phyloP scores from a whole-genome alignment of 1,140 invertebrate genomes.

The Neotoxoptera formosana region DNA sequence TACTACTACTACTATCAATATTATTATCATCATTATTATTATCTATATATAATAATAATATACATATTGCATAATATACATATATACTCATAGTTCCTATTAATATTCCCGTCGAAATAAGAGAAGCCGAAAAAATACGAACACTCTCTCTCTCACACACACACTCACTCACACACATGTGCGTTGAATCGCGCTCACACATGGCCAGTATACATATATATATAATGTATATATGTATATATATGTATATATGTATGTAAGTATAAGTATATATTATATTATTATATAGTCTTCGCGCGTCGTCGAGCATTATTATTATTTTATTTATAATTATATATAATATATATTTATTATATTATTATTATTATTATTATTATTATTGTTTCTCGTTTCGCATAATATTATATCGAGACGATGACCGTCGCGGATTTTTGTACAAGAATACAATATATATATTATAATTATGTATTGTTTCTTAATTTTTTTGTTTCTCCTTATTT shows the following conservation, averaged over 20 bases:
- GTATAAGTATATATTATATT: background rate
- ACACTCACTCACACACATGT: background rate
- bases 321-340: background rate
- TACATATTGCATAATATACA: background rate
- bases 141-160: background rate
- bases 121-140: background rate
- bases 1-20: background rate
- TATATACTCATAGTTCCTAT: conserved; percentile 49
- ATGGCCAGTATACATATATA: conserved; percentile 27
- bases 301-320: background rate
- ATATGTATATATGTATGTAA: background rate
- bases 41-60: background rate
- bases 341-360: background rate
- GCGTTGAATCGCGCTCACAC: background rate
- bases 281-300: background rate
- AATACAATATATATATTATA: background rate
- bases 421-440: background rate
- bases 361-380: background rate
- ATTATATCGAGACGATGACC: background rate
- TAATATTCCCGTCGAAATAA: conserved; percentile 20
- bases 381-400: conserved; percentile 28
- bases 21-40: conserved; percentile 15
- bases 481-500: background rate
- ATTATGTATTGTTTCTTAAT: background rate
- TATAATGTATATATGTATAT: background rate